A percentile compares a stretch with the other conserved stretches of the same genome.
Evolutionary conservation across 2,797 vertebrate genomes (phyloP).

Genomic region (Perodicticus potto): DNA sequence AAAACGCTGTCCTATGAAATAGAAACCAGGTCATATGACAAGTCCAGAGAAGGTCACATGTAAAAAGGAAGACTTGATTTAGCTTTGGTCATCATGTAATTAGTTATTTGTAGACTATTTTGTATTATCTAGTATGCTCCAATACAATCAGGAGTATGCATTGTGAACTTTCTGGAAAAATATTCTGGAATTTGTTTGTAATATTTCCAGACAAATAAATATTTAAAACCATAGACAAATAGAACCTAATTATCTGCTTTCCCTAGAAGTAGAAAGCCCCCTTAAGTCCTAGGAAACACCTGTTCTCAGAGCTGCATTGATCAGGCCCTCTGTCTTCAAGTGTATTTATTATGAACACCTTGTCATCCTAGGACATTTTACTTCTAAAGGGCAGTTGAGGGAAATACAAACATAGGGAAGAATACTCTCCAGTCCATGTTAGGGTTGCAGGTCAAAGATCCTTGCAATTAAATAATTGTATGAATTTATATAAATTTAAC

Average conservation of each 20-base stretch:
- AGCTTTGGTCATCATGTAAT: neutral
- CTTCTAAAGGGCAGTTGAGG: fast-evolving
- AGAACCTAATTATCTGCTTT: neutral
- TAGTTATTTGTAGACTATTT: neutral
- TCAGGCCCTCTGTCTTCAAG: too few species aligned
- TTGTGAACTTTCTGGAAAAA: neutral
- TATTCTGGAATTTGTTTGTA: neutral
- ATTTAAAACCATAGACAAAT: neutral
- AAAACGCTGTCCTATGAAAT: neutral
- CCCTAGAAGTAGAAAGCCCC: neutral
- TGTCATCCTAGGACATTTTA: too few species aligned
- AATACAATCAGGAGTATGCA: too few species aligned
- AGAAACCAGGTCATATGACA: neutral
- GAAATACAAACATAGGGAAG: neutral
- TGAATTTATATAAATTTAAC: neutral
- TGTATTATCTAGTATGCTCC: fast-evolving
- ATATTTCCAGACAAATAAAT: neutral
- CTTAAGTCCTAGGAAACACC: neutral
- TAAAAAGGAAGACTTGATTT: neutral
- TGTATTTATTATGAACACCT: fast-evolving
- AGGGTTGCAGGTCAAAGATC: neutral
- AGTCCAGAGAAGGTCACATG: neutral
- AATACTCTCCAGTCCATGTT: neutral
- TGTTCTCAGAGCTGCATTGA: neutral
- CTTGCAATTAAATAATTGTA: too few species aligned